Percentiles rank a stretch among this genome's conserved stretches.
Evolutionary conservation across 1,140 invertebrate genomes (phyloP).

Genomic region (Cydia strobilella): DNA sequence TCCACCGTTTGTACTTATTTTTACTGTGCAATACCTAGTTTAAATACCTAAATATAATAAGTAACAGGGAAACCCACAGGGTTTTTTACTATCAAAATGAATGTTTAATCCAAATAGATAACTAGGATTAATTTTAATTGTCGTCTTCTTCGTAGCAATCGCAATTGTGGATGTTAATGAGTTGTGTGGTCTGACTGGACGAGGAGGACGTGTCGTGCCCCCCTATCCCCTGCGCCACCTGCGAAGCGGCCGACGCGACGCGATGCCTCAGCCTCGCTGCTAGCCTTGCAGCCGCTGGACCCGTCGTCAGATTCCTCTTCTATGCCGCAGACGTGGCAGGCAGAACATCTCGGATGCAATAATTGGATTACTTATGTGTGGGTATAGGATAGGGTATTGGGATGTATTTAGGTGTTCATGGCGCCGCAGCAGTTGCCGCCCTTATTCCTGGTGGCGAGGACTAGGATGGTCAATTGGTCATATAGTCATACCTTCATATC

Average conservation of each 20-base stretch:
- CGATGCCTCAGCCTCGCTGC: background rate
- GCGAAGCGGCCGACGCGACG: background rate
- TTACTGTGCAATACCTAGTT: too few species aligned
- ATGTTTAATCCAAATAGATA: too few species aligned
- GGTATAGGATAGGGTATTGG: constrained; percentile 58
- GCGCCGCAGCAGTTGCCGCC: constrained; percentile 39
- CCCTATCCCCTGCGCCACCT: background rate
- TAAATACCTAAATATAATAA: too few species aligned
- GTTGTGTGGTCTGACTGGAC: background rate
- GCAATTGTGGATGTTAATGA: background rate
- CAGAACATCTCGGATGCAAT: constrained; percentile 37
- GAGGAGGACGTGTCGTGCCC: background rate
- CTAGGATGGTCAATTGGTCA: constrained; percentile 49
- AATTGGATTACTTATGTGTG: constrained; percentile 45
- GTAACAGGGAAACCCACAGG: too few species aligned
- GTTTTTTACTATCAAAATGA: too few species aligned
- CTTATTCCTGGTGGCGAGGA: constrained; percentile 52
- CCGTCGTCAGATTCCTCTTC: background rate
- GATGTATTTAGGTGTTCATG: constrained; percentile 44
- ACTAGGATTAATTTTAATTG: background rate
- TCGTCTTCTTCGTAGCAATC: background rate
- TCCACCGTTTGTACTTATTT: too few species aligned
- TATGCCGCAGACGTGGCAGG: background rate
- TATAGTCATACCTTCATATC: background rate
- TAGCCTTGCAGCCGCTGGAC: background rate